These are phyloP conservation scores for Aethina tumida DNA, from an alignment of 1,140 invertebrate species.

Conservation along the genomic window DNA sequence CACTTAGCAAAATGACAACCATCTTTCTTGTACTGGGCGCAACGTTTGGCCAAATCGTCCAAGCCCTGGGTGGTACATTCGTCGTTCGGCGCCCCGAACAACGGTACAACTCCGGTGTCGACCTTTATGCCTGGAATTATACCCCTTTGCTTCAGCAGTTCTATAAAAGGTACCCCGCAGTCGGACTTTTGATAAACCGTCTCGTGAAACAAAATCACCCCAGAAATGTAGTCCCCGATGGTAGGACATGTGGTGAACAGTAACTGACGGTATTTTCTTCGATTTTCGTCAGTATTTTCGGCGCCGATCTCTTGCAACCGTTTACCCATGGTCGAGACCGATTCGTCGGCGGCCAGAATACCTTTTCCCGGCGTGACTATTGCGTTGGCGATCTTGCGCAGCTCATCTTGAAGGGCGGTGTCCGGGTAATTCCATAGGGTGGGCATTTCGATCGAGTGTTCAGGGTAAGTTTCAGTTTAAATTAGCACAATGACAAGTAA, in stretches of 20 bases:
- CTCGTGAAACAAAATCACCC: conserved; percentile 93
- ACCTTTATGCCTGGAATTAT: conserved; percentile 92
- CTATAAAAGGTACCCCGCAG: conserved; percentile 73
- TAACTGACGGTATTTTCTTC: conserved; percentile 74
- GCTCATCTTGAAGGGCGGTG: conserved; percentile 79
- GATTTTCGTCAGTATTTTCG: conserved; percentile 80
- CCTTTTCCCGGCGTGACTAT: conserved; percentile 90
- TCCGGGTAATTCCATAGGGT: conserved; percentile 75
- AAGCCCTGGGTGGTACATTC: conserved; percentile 96
- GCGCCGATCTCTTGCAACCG: conserved; percentile 65
- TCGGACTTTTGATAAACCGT: conserved; percentile 91
- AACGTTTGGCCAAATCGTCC: conserved; percentile 85
- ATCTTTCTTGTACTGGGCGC: conserved; percentile 95
- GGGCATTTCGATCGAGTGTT: no score
- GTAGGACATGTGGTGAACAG: conserved; percentile 79
- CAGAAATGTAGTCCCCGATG: conserved; percentile 66
- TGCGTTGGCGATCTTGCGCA: conserved; percentile 72
- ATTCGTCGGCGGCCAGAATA: conserved; percentile 82
- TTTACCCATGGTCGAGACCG: conserved; percentile 79
- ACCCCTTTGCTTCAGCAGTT: conserved; percentile 66
- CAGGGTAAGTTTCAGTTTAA: no score
- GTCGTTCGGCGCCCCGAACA: conserved; percentile 84
- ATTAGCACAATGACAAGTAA: no score
- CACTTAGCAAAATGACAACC: conserved; percentile 97
- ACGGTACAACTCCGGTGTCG: conserved; percentile 78